Evolutionary conservation across 2,113 vertebrate genomes (phyloP).

Genomic region (Sylvia atricapilla): DNA sequence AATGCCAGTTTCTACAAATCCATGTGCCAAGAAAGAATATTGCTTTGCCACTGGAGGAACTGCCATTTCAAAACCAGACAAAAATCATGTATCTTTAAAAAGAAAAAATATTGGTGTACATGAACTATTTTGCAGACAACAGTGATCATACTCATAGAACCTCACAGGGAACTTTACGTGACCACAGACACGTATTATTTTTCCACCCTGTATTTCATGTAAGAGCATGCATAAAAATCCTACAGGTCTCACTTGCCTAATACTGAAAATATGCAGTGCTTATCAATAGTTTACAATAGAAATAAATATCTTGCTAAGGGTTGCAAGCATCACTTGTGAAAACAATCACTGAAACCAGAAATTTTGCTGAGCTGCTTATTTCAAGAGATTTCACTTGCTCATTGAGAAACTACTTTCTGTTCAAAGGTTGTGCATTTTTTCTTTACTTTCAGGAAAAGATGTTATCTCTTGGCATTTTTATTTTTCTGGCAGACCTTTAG

Average conservation of each 20-base stretch:
- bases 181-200: not conserved
- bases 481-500: not conserved
- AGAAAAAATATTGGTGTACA: not conserved
- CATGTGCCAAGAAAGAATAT: not conserved
- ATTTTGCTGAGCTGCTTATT: not conserved
- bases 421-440: not conserved
- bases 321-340: not conserved
- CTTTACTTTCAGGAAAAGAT: constrained; percentile 6
- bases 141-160: not conserved
- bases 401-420: not conserved
- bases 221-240: not conserved
- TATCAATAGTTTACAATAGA: not conserved
- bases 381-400: not conserved
- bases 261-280: not conserved
- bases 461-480: not conserved
- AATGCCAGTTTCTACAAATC: not conserved
- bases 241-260: not conserved
- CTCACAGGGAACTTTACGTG: not conserved
- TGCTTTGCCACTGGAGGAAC: not conserved
- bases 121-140: not conserved
- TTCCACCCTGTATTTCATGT: not conserved
- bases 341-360: not conserved
- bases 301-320: not conserved
- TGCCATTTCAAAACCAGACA: not conserved
- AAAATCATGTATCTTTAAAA: not conserved